Evolutionary conservation across 2,113 vertebrate genomes (phyloP).

Genomic region (Thunnus thynnus): DNA sequence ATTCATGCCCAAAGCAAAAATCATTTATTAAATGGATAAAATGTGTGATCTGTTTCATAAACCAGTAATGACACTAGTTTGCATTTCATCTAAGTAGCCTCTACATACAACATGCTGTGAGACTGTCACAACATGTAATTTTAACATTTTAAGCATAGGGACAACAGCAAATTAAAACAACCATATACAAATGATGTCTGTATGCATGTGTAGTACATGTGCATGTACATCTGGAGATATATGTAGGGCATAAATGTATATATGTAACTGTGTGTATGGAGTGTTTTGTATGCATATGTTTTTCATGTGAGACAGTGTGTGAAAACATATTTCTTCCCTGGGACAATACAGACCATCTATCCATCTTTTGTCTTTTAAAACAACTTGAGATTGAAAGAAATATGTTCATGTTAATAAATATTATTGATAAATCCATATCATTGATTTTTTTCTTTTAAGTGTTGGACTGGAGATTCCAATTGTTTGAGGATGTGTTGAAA

Average conservation of each 20-base stretch:
- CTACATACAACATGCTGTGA: background rate
- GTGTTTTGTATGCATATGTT: background rate
- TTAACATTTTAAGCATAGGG: background rate
- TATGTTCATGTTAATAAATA: background rate
- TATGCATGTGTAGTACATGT: too few species aligned
- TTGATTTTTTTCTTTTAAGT: background rate
- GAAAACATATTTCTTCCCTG: background rate
- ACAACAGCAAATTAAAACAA: background rate
- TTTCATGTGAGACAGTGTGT: background rate
- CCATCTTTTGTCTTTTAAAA: background rate
- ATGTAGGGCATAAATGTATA: background rate
- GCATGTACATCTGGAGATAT: background rate
- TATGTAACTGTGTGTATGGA: background rate
- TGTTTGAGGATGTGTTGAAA: too few species aligned
- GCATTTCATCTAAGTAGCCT: background rate
- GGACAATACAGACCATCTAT: background rate
- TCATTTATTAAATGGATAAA: background rate
- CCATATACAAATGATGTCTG: too few species aligned
- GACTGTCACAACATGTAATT: background rate
- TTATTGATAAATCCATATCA: background rate
- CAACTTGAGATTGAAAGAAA: background rate
- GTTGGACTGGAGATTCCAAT: too few species aligned
- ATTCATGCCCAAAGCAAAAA: slow-evolving; percentile 21
- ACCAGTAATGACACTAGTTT: background rate
- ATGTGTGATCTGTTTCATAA: background rate